Conservation (phyloP, 2,113 vertebrate species). For the Cyprinodon tularosa region DNA sequence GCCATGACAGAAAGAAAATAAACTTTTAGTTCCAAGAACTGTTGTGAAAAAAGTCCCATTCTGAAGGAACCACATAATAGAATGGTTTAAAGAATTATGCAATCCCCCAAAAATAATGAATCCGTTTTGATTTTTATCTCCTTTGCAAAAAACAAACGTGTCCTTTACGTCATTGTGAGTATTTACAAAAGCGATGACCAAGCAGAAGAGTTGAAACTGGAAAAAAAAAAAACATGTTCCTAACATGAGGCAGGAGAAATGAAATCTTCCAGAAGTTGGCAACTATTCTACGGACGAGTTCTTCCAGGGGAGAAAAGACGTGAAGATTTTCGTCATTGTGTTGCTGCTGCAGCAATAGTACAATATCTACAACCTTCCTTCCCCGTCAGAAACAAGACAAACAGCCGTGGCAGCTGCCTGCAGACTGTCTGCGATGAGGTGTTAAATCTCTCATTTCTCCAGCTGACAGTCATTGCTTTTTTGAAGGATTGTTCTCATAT, state of each 20-base stretch:
- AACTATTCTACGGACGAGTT: conserved; percentile 26
- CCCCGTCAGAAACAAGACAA: conserved; percentile 6
- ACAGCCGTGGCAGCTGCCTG: conserved; percentile 5
- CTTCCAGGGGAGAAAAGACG: conserved; percentile 20
- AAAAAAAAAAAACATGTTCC: conserved; percentile 5
- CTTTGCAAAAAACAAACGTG: conserved; percentile 12
- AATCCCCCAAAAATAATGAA: background rate
- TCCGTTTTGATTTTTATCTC: conserved; percentile 15
- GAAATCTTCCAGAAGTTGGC: conserved; percentile 27
- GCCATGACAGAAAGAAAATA: conserved; percentile 6
- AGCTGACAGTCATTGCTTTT: background rate
- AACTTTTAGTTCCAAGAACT: background rate
- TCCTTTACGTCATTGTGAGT: conserved; percentile 47
- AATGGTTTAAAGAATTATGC: background rate
- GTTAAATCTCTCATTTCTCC: conserved; percentile 8
- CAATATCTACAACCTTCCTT: conserved; percentile 53
- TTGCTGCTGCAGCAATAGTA: conserved; percentile 49
- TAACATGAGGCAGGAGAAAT: conserved; percentile 11
- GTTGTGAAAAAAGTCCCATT: background rate
- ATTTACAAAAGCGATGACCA: conserved; percentile 63
- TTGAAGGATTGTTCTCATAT: background rate
- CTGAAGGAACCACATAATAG: background rate
- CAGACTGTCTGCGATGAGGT: conserved; percentile 1
- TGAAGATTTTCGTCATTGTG: conserved; percentile 31
- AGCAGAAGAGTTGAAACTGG: conserved; percentile 31